Evolutionary conservation across 1,140 invertebrate genomes (phyloP).

Genomic region (Nephila pilipes): DNA sequence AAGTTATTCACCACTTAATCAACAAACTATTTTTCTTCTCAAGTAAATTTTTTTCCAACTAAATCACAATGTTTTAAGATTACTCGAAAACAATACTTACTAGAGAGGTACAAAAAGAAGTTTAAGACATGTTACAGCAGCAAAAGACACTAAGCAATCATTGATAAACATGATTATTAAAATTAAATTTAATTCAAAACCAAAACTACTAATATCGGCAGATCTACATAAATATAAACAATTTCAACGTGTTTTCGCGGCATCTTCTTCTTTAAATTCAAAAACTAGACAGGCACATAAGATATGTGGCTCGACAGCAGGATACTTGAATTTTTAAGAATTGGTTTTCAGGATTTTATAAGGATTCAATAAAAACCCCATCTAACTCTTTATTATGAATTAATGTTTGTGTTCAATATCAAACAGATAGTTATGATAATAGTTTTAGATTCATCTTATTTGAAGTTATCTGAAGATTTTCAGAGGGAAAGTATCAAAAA

Average conservation of each 20-base stretch:
- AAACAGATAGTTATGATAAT: too few relatives aligned
- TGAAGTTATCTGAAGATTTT: too few relatives aligned
- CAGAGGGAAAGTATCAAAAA: too few relatives aligned
- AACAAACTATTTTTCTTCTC: neutral
- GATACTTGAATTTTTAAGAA: too few relatives aligned
- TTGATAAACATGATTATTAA: conserved; percentile 38
- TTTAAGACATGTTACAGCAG: conserved; percentile 84
- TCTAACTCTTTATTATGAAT: too few relatives aligned
- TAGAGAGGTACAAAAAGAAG: conserved; percentile 86
- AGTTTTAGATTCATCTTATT: too few relatives aligned
- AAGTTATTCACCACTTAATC: too few relatives aligned
- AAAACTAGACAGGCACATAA: neutral
- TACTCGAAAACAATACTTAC: conserved; percentile 82
- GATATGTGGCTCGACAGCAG: neutral
- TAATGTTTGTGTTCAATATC: too few relatives aligned
- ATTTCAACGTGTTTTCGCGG: neutral
- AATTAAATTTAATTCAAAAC: neutral
- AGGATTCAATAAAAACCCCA: too few relatives aligned
- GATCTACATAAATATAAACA: neutral
- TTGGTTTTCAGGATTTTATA: too few relatives aligned
- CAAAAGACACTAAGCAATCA: conserved; percentile 77
- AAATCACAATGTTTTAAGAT: neutral
- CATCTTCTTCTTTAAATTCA: neutral
- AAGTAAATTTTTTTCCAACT: neutral
- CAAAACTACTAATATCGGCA: neutral